Evolutionary conservation across 2,888 invertebrate species (phyloP), one percentile per base, ranked within the genome.

Genomic region (Scaptomyza reducta): DNA sequence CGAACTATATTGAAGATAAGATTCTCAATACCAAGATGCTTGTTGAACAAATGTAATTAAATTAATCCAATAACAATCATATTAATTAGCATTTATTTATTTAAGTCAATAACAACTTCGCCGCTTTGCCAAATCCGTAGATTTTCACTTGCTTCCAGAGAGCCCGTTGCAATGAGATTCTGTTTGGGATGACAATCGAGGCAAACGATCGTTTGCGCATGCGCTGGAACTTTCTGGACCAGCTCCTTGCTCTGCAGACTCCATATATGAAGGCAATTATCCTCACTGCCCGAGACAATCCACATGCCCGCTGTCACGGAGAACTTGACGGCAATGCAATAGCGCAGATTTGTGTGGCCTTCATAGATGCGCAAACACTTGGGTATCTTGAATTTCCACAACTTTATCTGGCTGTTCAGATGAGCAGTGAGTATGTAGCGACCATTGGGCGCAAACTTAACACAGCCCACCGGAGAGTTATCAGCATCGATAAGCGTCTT

Each of bases 301-400:
- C 99, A 99, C 96, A 99, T 99, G 90, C 99, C 99, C 57, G 99
- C 99, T 13, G 99, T 99, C 6, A 99, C 98, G 35, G 99, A 99
- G 92, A 99, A 99, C 92, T 99, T 99, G 25, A 99, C 98, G 91
- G 99, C 98, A 91, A 99, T 98, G 91, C 99, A 99, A 92, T 98
- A 99, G 91, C 98, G 98, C 91, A 98, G 98, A 92, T 99, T 99
- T 91, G 96, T 96, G 91, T 99, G 99, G 2, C 99, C 99, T 0
- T 96, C 96, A 90, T 99, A 99, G 0, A 97, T 97, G 92, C 99
- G 99, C 66, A 99, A 93, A 91, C 98, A 98, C 93, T 99, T 97
- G 71, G 98, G 98, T 93, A 99, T 98, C 70, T 97, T 97, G 92
- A 99, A 99, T 92, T 99, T 99, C 99, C 99, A 99, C 62, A 99